A percentile compares a stretch with the other conserved stretches of the same genome.
Conservation (phyloP, 92 coral and sea anemone genomes). For the Phenganax stokvisi region DNA sequence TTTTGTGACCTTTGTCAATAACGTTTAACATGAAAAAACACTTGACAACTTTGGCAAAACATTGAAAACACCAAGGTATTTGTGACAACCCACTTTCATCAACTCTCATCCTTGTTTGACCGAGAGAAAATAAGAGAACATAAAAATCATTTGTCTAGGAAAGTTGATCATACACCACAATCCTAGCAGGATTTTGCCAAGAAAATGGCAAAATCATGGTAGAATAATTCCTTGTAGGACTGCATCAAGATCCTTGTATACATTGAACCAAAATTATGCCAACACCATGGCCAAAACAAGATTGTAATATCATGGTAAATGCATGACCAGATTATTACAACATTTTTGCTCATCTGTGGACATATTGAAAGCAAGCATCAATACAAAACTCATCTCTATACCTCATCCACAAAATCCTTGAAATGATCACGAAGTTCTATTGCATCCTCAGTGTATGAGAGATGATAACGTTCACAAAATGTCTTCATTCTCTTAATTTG, state of each 20-base stretch:
- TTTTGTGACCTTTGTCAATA: too few relatives aligned
- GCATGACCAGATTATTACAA: background rate
- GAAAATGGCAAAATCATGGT: too few relatives aligned
- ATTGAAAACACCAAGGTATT: too few relatives aligned
- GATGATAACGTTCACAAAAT: constrained; percentile 18
- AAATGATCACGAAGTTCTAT: constrained; percentile 33
- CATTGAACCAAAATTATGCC: too few relatives aligned
- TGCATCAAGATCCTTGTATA: too few relatives aligned
- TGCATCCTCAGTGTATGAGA: constrained; percentile 21
- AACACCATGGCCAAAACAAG: too few relatives aligned
- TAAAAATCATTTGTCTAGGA: too few relatives aligned
- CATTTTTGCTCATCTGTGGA: background rate
- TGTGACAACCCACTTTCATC: too few relatives aligned
- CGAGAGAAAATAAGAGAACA: background rate
- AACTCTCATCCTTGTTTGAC: background rate
- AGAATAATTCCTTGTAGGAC: too few relatives aligned
- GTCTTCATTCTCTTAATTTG: constrained; percentile 26
- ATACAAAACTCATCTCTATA: background rate
- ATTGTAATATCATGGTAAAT: too few relatives aligned
- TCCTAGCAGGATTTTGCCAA: background rate
- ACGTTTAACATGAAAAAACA: too few relatives aligned
- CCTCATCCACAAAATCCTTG: constrained; percentile 4
- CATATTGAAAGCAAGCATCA: background rate
- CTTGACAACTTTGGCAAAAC: too few relatives aligned
- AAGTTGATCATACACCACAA: background rate